Evolutionary conservation across 2,797 vertebrate species (phyloP).

Genomic region (Lagorchestes hirsutus): DNA sequence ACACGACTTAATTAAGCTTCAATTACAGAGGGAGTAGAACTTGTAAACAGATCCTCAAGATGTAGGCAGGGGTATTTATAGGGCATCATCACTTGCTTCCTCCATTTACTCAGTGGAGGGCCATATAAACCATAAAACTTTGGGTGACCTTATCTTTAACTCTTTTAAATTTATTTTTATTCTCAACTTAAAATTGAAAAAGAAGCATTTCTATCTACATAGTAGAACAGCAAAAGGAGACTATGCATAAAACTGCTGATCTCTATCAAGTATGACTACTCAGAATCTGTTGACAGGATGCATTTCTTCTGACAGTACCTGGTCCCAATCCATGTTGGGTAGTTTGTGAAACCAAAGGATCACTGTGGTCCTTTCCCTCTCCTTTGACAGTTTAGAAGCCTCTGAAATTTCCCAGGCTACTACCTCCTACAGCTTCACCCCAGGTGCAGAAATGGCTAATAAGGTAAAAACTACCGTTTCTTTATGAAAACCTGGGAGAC

Average conservation of each 20-base stretch:
- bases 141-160: neutral
- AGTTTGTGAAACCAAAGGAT: neutral
- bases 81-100: neutral
- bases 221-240: neutral
- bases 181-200: neutral
- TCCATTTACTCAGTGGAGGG: neutral
- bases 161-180: neutral
- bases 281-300: neutral
- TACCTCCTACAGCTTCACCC: neutral
- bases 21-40: neutral
- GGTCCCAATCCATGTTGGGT: neutral
- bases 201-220: neutral
- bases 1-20: neutral
- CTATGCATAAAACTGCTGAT: neutral
- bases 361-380: neutral
- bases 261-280: neutral
- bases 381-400: neutral
- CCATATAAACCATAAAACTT: neutral
- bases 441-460: neutral
- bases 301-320: neutral
- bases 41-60: neutral
- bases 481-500: neutral
- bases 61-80: neutral
- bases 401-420: neutral
- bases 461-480: neutral